Base-by-base conservation (phyloP, 2,888 invertebrate genomes). In the Abscondita cerata region DNA sequence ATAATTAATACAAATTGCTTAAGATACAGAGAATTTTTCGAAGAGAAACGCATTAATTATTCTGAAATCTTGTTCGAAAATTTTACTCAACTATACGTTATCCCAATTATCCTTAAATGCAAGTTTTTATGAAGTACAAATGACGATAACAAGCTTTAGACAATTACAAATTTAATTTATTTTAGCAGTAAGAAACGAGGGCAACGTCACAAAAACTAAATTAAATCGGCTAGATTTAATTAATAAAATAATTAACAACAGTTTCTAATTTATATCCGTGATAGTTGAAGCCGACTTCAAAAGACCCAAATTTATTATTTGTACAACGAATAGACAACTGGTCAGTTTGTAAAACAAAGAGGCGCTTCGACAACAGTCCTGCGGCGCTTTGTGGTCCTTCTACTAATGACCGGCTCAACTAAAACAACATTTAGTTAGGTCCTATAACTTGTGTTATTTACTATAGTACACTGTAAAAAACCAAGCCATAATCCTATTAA, bases 341-440 rank as follows among this genome's bases (percentile, higher is more conserved):
- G 63, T 52, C 56, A 56, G 55, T 59, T 47, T 47, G 62, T 62
- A 64, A 58, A 64, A 53, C 58, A 61, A 51, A 61, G 54, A 64
- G 64, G 60, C 61, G 64, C 64, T 64, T 58, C 52, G 54, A 67
- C 66, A 64, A 69, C 66, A 68, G 63, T 62, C 61, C 64, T 60
- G 66, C 70, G 70, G 67, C 68, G 71, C 75, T 78, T 78, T 79
- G 78, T 74, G 78, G 77, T 76, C 73, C 76, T 66, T 72, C 68
- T 73, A 76, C 79, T 79, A 78, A 78, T 78, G 78, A 78, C 78
- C 76, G 66, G 60, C 68, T 75, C 72, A 70, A 76, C 77, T 78
- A 78, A 77, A 75, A 78, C 79, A 79, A 77, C 78, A 78, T 78
- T 78, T 79, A 78, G 78, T 79, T 79, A 78, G 78, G 76, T 70